A percentile compares a stretch with the other conserved stretches of the same genome.
Evolutionary conservation across 2,888 invertebrate genomes (phyloP).

Genomic region (Operophtera brumata): DNA sequence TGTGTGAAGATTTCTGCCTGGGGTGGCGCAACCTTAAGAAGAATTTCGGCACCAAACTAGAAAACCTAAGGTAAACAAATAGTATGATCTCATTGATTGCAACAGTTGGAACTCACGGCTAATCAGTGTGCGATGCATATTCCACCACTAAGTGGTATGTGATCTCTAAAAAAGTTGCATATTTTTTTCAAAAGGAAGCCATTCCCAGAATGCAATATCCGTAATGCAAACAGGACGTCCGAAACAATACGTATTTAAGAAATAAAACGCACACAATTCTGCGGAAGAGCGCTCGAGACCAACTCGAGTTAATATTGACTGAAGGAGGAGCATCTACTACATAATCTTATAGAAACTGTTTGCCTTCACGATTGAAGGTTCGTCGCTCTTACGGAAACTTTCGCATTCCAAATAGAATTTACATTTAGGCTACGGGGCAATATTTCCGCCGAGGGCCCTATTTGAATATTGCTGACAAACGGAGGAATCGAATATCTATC

Average conservation of each 20-base stretch:
- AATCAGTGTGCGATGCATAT: not conserved
- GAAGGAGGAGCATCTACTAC: conserved; percentile 64
- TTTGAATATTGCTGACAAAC: conserved; percentile 72
- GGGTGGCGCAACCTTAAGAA: no score
- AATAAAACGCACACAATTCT: conserved; percentile 44
- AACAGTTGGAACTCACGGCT: no score
- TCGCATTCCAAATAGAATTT: conserved; percentile 73
- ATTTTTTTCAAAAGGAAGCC: conserved; percentile 29
- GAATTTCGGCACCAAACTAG: no score
- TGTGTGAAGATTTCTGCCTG: no score
- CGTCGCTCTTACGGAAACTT: conserved; percentile 67
- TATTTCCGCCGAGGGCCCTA: conserved; percentile 66
- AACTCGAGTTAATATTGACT: conserved; percentile 67
- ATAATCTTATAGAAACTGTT: conserved; percentile 78
- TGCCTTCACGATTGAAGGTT: conserved; percentile 71
- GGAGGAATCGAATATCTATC: conserved; percentile 53
- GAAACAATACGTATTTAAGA: conserved; percentile 49
- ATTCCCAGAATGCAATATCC: conserved; percentile 52
- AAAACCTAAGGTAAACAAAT: no score
- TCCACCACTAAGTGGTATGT: not conserved
- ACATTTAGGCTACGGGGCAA: conserved; percentile 72
- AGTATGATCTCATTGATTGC: no score
- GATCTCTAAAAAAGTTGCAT: no score
- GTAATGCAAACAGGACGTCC: conserved; percentile 49
- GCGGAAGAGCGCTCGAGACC: conserved; percentile 28